Evolutionary conservation across 2,797 vertebrate species (phyloP).

Genomic region (Gadopsis marmoratus): DNA sequence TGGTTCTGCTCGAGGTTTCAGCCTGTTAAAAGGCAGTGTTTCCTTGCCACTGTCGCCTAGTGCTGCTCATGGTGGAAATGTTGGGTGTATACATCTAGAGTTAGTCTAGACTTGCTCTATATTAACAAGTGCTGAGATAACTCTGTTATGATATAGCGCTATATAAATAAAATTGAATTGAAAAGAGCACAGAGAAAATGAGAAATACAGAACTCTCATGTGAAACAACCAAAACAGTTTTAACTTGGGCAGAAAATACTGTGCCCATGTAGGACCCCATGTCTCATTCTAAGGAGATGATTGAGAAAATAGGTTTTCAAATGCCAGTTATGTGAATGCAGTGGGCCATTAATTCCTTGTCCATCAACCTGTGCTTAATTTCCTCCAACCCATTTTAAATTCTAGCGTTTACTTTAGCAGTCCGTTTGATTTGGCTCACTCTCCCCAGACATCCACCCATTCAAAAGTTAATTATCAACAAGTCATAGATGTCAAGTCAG

Average conservation of each 20-base stretch:
- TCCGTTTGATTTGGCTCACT: conserved; percentile 30
- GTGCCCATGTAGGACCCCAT: too few relatives aligned
- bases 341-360: background rate
- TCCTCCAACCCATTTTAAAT: conserved; percentile 48
- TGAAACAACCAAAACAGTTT: background rate
- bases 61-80: too few relatives aligned
- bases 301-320: background rate
- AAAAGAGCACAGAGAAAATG: background rate
- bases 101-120: too few relatives aligned
- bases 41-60: too few relatives aligned
- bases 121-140: too few relatives aligned
- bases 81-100: too few relatives aligned
- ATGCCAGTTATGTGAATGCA: background rate
- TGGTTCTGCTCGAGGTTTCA: too few relatives aligned
- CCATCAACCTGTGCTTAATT: conserved; percentile 17
- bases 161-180: too few relatives aligned
- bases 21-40: too few relatives aligned
- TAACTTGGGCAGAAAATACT: background rate
- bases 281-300: background rate
- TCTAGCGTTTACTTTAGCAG: background rate
- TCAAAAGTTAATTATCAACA: conserved; percentile 47
- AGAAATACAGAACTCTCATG: too few relatives aligned
- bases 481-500: background rate
- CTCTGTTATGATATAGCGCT: too few relatives aligned
- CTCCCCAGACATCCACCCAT: background rate